Conservation (phyloP, 2,113 vertebrate genomes). For the Bostrychus sinensis region DNA sequence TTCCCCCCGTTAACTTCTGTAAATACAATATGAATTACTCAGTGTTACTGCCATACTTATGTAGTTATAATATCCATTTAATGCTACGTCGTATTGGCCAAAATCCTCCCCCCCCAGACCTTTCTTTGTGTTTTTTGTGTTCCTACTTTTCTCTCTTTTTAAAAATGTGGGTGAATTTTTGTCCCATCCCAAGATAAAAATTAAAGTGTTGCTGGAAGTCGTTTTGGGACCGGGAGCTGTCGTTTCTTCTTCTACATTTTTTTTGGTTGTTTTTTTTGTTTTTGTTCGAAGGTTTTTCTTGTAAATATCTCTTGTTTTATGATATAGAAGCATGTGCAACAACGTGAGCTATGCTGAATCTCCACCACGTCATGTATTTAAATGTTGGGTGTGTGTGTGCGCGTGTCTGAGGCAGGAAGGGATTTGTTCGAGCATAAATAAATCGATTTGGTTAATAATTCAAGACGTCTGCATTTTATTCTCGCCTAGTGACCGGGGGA, state of each 20-base stretch:
- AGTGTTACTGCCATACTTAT: constrained; percentile 98
- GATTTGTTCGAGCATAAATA: constrained; percentile 83
- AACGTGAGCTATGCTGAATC: constrained; percentile 83
- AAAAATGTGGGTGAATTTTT: constrained; percentile 72
- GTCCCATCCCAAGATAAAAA: constrained; percentile 22
- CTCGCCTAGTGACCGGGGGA: background rate
- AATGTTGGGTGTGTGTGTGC: constrained; percentile 67
- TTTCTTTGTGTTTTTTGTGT: constrained; percentile 11
- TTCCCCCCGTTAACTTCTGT: constrained; percentile 62
- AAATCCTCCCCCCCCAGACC: constrained; percentile 68
- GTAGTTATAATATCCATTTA: constrained; percentile 82
- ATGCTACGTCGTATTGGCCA: constrained; percentile 87
- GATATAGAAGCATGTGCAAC: constrained; percentile 94
- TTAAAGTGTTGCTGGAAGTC: background rate
- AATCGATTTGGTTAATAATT: constrained; percentile 83
- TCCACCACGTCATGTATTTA: constrained; percentile 85
- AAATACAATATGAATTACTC: constrained; percentile 90
- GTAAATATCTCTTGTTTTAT: constrained; percentile 99
- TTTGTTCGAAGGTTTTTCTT: constrained; percentile 83
- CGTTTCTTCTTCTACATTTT: background rate
- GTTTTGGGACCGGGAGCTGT: background rate
- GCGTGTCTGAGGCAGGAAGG: constrained; percentile 62
- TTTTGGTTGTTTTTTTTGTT: constrained; percentile 40
- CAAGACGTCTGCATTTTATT: constrained; percentile 49
- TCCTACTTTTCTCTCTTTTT: constrained; percentile 64